phyloP scores from a whole-genome alignment of 2,797 vertebrate genomes.

The Phaenicophaeus curvirostris region DNA sequence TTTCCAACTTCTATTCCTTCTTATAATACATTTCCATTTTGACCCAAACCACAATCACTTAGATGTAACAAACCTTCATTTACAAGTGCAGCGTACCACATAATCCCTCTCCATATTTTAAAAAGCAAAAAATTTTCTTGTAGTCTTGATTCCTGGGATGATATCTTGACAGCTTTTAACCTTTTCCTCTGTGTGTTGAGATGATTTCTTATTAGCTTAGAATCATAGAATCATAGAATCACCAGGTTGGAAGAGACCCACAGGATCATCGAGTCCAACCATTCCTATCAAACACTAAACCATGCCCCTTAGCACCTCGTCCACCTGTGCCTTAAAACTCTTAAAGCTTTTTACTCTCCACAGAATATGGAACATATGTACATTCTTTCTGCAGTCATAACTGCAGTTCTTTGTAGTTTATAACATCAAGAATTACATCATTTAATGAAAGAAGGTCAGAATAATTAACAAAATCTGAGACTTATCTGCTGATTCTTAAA shows the following conservation, averaged over 20 bases:
- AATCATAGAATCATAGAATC: too few species aligned
- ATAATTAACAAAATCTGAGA: neutral
- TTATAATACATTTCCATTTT: neutral
- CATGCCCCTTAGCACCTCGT: too few species aligned
- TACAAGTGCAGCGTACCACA: neutral
- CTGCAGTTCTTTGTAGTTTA: neutral
- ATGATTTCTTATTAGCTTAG: neutral
- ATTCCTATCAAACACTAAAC: too few species aligned
- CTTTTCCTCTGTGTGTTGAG: neutral
- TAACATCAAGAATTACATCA: neutral
- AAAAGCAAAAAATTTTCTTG: neutral
- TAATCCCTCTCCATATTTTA: neutral
- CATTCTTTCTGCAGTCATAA: neutral
- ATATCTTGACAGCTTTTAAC: neutral
- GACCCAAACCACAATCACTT: neutral
- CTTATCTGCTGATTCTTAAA: neutral
- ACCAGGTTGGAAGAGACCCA: too few species aligned
- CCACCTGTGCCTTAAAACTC: too few species aligned
- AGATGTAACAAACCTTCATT: neutral
- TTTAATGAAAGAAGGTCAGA: neutral
- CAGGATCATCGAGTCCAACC: too few species aligned
- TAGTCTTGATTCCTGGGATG: neutral
- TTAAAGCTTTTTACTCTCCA: neutral
- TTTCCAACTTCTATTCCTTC: neutral
- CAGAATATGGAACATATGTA: neutral